These are phyloP conservation scores for Nymphalis io DNA, from an alignment of 1,140 invertebrate genomes.

Conservation along the genomic window DNA sequence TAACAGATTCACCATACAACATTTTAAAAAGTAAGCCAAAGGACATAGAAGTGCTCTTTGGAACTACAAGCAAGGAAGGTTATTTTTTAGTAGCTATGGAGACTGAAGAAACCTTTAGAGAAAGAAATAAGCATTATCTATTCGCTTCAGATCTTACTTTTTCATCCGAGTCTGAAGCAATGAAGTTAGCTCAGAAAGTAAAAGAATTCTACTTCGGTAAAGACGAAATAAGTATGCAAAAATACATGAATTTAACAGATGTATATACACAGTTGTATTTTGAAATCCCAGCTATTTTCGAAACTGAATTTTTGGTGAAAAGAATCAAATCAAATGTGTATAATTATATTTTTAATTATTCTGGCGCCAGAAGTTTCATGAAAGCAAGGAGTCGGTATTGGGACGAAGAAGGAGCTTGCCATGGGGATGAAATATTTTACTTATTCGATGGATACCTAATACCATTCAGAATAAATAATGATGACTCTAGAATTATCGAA, in stretches of 20 bases:
- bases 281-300: slow-evolving; percentile 59
- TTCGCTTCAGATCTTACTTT: slow-evolving; percentile 69
- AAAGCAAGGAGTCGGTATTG: slow-evolving; percentile 48
- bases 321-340: slow-evolving; percentile 50
- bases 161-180: slow-evolving; percentile 47
- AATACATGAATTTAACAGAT: slow-evolving; percentile 50
- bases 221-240: slow-evolving; percentile 50
- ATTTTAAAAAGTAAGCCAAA: slow-evolving; percentile 53
- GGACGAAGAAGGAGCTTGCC: slow-evolving; percentile 57
- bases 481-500: slow-evolving; percentile 57
- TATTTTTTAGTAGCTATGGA: slow-evolving; percentile 57
- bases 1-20: slow-evolving; percentile 66
- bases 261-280: slow-evolving; percentile 68
- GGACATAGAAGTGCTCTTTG: slow-evolving; percentile 61
- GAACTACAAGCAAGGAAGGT: slow-evolving; percentile 65
- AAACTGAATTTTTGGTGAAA: slow-evolving; percentile 49
- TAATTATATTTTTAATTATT: slow-evolving; percentile 68
- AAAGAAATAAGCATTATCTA: slow-evolving; percentile 58
- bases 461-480: slow-evolving; percentile 46
- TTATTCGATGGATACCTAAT: slow-evolving; percentile 53
- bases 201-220: slow-evolving; percentile 66
- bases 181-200: slow-evolving; percentile 39
- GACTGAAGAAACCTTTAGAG: slow-evolving; percentile 47
- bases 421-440: slow-evolving; percentile 72
- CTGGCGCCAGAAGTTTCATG: slow-evolving; percentile 58